Evolutionary conservation across 1,140 invertebrate species (phyloP), one percentile per base, ranked within the genome.

Genomic region (Medauroidea extradentata): DNA sequence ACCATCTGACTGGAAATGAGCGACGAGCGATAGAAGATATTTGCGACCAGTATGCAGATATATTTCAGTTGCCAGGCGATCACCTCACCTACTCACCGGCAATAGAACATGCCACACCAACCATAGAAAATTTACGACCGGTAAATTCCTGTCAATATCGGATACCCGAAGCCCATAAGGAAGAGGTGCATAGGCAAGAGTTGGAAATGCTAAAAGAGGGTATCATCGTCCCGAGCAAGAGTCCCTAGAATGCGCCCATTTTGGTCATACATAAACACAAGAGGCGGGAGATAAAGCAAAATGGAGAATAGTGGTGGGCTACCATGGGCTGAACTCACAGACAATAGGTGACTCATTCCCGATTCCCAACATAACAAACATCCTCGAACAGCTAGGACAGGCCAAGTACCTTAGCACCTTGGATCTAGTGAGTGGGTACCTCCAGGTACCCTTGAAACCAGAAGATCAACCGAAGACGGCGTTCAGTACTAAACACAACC

Each of bases 381-480:
- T 63, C 14, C 60, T 81, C 14, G 66, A 71, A 46, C 53, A 42
- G 8, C 34, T 79, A 14, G 59, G 53, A 4, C 65, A 63, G 5
- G 39, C 62, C 3, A 60, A 61, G 25, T 71, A 63, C 41, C 75
- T 78, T 53, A 63, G 64, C 3, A 59, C 67, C 1, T 42, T 79
- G 0, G 73, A 78, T 62, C 46, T 73, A 2, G 54, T 49, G 0
- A 65, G 62, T 23, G 76, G 77, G 1, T 78, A 71, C 58, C 72
- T 42, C 16, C 65, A 49, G 19, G 57, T 63, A 8, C 46, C 43
- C 16, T 13, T 51, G 3, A 13, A n/a, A 2, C 42, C 63, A 66
- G 51, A 71, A 13, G 70, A 73, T 60, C 64, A 51, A 18, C 62
- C 71, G 7, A 82, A 81, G 64, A 80, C 79, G 1, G 75, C 76